Conservation (phyloP, 2,113 vertebrate genomes). For the Vidua macroura region DNA sequence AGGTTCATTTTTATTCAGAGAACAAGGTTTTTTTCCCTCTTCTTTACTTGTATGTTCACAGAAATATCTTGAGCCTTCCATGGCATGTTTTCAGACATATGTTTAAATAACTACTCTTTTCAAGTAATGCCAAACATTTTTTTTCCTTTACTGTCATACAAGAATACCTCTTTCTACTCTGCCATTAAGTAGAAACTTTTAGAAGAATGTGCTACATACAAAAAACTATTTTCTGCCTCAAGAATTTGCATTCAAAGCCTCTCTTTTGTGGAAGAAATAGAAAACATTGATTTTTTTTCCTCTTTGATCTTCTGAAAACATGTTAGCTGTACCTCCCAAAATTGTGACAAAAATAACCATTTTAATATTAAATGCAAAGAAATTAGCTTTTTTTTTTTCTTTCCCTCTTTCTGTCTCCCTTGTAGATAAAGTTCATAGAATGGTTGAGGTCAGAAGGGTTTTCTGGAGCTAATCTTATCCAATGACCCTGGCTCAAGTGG, state of each 20-base stretch:
- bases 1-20: not conserved
- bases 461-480: not conserved
- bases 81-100: not conserved
- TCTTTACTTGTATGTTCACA: not conserved
- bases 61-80: not conserved
- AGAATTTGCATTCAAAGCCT: not conserved
- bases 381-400: not conserved
- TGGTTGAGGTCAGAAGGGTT: not conserved
- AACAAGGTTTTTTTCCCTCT: not conserved
- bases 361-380: not conserved
- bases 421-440: not conserved
- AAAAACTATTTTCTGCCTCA: not conserved
- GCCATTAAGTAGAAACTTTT: not conserved
- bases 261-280: not conserved
- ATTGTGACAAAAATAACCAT: not conserved
- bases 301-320: not conserved
- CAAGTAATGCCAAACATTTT: not conserved
- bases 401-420: rapidly evolving
- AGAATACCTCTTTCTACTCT: not conserved
- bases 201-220: not conserved
- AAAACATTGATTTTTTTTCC: not conserved
- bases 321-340: not conserved
- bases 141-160: not conserved
- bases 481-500: not conserved
- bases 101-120: not conserved